Evolutionary conservation across 2,797 vertebrate species (phyloP).

Genomic region (Eutrigla gurnardus): DNA sequence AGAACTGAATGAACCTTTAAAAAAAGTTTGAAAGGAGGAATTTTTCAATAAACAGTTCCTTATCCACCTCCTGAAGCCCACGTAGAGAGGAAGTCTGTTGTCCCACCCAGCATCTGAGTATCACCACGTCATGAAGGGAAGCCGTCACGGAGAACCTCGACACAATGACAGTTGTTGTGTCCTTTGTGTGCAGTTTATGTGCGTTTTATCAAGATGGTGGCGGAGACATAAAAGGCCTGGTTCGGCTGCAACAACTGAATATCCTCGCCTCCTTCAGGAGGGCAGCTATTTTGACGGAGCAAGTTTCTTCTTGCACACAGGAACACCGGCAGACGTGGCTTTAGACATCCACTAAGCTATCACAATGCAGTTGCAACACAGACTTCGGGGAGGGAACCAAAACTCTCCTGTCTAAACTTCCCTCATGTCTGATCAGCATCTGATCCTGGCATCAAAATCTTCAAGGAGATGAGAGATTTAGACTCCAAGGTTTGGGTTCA

Average conservation of each 20-base stretch:
- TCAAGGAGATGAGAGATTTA: conserved; percentile 54
- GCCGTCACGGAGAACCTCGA: conserved; percentile 44
- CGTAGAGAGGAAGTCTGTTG: conserved; percentile 58
- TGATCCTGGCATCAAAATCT: conserved; percentile 54
- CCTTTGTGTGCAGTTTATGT: conserved; percentile 68
- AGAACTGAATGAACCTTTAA: conserved; percentile 4
- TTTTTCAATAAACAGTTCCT: conserved; percentile 22
- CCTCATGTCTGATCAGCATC: conserved; percentile 68
- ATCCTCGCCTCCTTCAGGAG: conserved; percentile 52
- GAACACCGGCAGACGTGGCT: conserved; percentile 65
- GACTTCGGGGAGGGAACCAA: conserved; percentile 31
- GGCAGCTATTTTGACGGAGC: conserved; percentile 58
- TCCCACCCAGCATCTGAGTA: conserved; percentile 41
- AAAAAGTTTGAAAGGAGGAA: background rate
- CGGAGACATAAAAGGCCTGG: conserved; percentile 61
- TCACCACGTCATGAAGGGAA: conserved; percentile 26
- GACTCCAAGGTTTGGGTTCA: conserved; percentile 33
- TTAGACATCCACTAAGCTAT: conserved; percentile 54
- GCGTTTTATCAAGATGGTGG: conserved; percentile 73
- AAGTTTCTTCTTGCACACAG: conserved; percentile 75
- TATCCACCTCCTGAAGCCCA: conserved; percentile 32
- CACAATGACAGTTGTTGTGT: conserved; percentile 63
- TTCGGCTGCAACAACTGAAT: conserved; percentile 52
- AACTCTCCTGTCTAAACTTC: conserved; percentile 68
- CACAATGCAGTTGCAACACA: conserved; percentile 51